Evolutionary conservation across 2,888 invertebrate genomes (phyloP).

Genomic region (Chironomus tentans): DNA sequence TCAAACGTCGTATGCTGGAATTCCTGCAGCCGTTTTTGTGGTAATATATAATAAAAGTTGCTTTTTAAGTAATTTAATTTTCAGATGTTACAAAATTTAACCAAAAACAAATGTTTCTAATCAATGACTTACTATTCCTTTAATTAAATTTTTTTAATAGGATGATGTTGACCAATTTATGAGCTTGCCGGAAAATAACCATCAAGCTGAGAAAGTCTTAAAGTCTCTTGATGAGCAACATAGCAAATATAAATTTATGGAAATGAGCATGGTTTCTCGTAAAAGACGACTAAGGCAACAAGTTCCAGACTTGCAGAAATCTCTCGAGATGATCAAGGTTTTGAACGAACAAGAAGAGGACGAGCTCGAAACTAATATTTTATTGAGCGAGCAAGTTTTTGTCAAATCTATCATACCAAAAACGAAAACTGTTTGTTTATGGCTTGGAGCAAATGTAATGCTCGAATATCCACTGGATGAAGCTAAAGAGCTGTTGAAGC

Average conservation of each 20-base stretch:
- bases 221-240: constrained; percentile 85
- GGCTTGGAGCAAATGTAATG: constrained; percentile 93
- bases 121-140: too few species aligned
- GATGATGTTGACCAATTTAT: constrained; percentile 95
- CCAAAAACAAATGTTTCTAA: not conserved
- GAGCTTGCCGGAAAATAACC: constrained; percentile 70
- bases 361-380: constrained; percentile 72
- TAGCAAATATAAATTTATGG: constrained; percentile 96
- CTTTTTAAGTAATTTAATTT: too few species aligned
- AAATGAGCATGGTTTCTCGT: constrained; percentile 79
- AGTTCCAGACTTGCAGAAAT: constrained; percentile 88
- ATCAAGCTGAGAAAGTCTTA: constrained; percentile 75
- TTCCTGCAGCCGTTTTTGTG: constrained; percentile 80
- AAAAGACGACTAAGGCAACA: constrained; percentile 78
- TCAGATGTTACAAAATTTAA: not conserved
- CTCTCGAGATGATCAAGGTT: constrained; percentile 84
- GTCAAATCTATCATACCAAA: constrained; percentile 76
- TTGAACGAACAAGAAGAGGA: constrained; percentile 71
- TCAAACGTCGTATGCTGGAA: constrained; percentile 61
- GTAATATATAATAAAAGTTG: constrained; percentile 47
- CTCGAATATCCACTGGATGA: constrained; percentile 89
- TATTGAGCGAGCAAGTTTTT: constrained; percentile 87
- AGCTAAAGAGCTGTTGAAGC: constrained; percentile 71
- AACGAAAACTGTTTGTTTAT: constrained; percentile 76
- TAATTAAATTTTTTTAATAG: constrained; percentile 45